Percentiles rank a stretch among this genome's conserved stretches.
Conservation (phyloP, 2,797 vertebrate genomes). For the Silurus aristotelis region DNA sequence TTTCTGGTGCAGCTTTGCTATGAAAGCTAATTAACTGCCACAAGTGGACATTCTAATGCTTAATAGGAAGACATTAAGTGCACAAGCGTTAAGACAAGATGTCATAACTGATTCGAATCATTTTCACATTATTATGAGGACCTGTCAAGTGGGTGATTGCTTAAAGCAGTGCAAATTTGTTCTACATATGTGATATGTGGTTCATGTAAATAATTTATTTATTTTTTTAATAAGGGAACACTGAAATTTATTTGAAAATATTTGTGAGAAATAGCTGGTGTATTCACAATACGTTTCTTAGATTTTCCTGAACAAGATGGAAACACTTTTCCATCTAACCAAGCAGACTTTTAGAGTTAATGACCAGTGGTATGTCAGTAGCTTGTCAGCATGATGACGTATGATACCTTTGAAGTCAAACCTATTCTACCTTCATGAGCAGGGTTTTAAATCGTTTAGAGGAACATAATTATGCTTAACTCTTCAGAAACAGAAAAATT, state of each 20-base stretch:
- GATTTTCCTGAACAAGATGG: neutral
- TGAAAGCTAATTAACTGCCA: neutral
- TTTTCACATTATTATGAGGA: neutral
- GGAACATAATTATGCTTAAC: neutral
- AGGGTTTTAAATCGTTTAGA: neutral
- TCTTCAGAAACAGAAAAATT: neutral
- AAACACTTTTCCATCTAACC: neutral
- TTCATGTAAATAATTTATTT: neutral
- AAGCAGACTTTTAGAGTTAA: neutral
- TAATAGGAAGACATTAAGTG: neutral
- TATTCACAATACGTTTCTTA: neutral
- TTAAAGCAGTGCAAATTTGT: neutral
- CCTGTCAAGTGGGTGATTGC: neutral
- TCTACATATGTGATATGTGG: neutral
- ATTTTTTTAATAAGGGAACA: too few species aligned
- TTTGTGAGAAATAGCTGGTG: neutral
- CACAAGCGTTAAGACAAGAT: neutral
- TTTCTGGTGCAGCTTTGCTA: neutral
- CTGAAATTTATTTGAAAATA: too few species aligned
- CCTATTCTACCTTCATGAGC: neutral
- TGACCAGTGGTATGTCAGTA: conserved; percentile 6
- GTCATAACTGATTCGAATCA: neutral
- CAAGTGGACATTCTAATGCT: neutral
- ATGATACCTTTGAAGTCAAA: neutral
- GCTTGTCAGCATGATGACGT: neutral